Evolutionary conservation across 2,113 vertebrate species (phyloP), one percentile per base, ranked within the genome.

Genomic region (Gorsachius goisagi): DNA sequence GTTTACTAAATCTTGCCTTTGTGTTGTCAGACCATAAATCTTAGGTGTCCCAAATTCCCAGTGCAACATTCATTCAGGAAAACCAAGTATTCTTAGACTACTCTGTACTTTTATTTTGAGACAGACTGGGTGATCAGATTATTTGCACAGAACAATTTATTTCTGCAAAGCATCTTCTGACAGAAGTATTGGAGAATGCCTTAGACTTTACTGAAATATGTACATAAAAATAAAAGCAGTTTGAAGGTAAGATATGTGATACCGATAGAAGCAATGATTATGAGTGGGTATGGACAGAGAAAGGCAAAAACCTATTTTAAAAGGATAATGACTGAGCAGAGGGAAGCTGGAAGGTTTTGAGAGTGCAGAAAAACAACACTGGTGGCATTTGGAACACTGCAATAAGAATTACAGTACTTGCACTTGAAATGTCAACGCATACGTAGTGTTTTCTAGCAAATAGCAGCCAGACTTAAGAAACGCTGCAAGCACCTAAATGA

Each of bases 401-500:
- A 83, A 60, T 63, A 85, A 69, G 60, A 89, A 52, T 47, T 73
- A 85, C 32, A 79, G 58, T 66, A 72, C 47, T 55, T 30, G 64
- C 37, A 47, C 39, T 69, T 64, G 92, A 89, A 97, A 97, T 85
- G 69, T 79, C 81, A 95, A 66, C 26, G 52, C 49, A 45, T 30
- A 39, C 24, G 20, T 32, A 72, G 59, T 73, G 30, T 59, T 92
- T 94, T 39, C 49, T 18, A 64, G 52, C 67, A 71, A 85, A 85
- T 12, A 91, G 44, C 30, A 82, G 21, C 30, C 44, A 85, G 71
- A 82, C 72, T 71, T 67, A 58, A 77, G 85, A 74, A 93, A 74
- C 19, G 7, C 73, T 84, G 26, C 50, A 75, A 37, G 52, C 30
- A 52, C 15, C 24, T 35, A 47, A 50, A 66, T 41, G 53, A 75